phyloP scores from a whole-genome alignment of 2,797 vertebrate species.

The Psittacula echo region DNA sequence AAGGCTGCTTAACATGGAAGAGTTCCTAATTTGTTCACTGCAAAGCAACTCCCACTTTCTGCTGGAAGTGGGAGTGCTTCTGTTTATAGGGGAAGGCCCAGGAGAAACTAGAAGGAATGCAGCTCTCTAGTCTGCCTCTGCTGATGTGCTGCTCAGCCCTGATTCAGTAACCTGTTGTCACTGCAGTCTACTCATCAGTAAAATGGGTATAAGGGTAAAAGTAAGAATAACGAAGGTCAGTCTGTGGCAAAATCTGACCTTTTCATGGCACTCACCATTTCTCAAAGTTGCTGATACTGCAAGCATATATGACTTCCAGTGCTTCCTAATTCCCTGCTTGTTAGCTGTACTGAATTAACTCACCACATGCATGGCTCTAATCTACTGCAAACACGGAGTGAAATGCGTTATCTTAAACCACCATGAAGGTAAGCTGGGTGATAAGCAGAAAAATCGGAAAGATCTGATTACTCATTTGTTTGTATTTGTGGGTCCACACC shows the following conservation, averaged over 20 bases:
- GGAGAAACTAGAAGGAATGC: not conserved
- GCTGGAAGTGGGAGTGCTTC: not conserved
- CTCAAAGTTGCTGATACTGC: not conserved
- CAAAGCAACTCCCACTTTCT: not conserved
- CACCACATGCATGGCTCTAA: not conserved
- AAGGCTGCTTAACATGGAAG: not conserved
- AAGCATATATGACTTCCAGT: accelerated
- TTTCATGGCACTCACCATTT: not conserved
- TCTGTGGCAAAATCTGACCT: not conserved
- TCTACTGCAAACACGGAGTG: not conserved
- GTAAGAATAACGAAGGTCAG: not conserved
- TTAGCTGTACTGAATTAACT: not conserved
- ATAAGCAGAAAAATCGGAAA: slow-evolving; percentile 23
- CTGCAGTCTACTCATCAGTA: not conserved
- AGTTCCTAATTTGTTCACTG: not conserved
- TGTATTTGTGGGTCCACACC: not conserved
- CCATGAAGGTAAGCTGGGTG: not conserved
- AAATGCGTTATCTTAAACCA: not conserved
- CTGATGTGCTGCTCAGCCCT: accelerated
- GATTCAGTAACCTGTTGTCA: not conserved
- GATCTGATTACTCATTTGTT: slow-evolving; percentile 9
- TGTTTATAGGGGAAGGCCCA: not conserved
- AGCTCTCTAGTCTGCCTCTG: not conserved
- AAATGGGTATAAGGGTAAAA: not conserved
- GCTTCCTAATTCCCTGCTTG: not conserved